A percentile compares a stretch with the other conserved stretches of the same genome.
These are phyloP conservation scores for Augiades crinisus DNA, from an alignment of 2,888 invertebrate genomes.

Conservation along the genomic window DNA sequence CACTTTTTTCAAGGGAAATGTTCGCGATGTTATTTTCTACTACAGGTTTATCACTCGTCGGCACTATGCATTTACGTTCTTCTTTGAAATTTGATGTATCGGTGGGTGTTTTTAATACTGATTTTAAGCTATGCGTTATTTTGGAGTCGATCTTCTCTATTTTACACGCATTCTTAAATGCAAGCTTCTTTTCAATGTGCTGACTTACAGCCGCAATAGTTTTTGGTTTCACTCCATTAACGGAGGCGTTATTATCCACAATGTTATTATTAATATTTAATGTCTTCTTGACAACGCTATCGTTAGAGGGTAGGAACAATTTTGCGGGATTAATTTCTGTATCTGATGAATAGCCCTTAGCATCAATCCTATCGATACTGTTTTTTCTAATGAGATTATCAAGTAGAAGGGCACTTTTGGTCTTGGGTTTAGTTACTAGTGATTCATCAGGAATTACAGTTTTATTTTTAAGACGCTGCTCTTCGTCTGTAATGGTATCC, in stretches of 20 bases:
- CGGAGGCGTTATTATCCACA: constrained; percentile 56
- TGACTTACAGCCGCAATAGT: constrained; percentile 67
- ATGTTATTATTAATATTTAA: constrained; percentile 75
- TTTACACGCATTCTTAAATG: constrained; percentile 63
- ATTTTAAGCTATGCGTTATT: constrained; percentile 60
- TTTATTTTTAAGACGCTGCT: constrained; percentile 51
- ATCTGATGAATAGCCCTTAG: constrained; percentile 62
- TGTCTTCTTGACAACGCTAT: constrained; percentile 65
- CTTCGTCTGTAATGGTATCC: constrained; percentile 52
- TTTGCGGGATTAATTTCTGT: constrained; percentile 68
- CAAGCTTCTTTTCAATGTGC: constrained; percentile 63
- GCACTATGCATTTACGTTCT: constrained; percentile 29
- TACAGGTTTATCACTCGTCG: constrained; percentile 24
- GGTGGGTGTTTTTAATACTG: constrained; percentile 66
- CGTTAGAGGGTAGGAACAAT: constrained; percentile 66
- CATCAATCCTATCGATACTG: constrained; percentile 75
- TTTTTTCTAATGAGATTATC: constrained; percentile 81
- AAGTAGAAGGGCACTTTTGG: constrained; percentile 73
- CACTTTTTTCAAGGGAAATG: constrained; percentile 24
- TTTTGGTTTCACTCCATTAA: constrained; percentile 58
- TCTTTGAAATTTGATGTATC: constrained; percentile 41
- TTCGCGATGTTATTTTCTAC: constrained; percentile 28
- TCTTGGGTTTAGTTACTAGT: constrained; percentile 58
- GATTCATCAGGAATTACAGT: constrained; percentile 46
- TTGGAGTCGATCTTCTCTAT: constrained; percentile 66